phyloP scores from a whole-genome alignment of 1,140 invertebrate genomes.

The Patella vulgata region DNA sequence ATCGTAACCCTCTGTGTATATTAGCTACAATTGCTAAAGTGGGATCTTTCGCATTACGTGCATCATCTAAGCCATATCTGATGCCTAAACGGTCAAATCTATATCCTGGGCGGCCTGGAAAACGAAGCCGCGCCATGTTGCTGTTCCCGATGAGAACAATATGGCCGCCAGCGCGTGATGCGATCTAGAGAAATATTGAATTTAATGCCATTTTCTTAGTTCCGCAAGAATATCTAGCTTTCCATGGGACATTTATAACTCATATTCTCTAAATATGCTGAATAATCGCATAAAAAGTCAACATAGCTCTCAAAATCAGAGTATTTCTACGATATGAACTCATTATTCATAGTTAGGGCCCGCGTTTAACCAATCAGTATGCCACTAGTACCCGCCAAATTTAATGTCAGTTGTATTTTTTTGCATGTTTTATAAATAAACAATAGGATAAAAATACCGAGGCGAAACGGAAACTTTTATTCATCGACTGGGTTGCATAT shows the following conservation, averaged over 20 bases:
- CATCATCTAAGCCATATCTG: conserved; percentile 56
- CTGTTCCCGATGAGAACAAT: conserved; percentile 28
- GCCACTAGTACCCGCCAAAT: conserved; percentile 40
- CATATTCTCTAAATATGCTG: no score
- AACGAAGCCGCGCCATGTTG: conserved; percentile 66
- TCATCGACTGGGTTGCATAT: no score
- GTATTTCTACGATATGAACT: conserved; percentile 3
- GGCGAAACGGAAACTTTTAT: no score
- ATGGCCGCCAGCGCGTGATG: conserved; percentile 24
- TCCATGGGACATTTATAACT: no score
- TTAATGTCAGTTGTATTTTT: conserved; percentile 1
- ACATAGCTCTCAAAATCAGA: no score
- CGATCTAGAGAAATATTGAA: conserved; percentile 9
- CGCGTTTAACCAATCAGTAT: conserved; percentile 30
- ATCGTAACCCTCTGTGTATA: conserved; percentile 61
- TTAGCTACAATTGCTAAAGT: conserved; percentile 49
- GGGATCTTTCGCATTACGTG: conserved; percentile 49
- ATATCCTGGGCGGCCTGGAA: conserved; percentile 65
- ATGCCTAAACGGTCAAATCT: conserved; percentile 62
- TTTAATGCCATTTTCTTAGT: not conserved
- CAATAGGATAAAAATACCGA: no score
- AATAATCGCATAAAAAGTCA: no score
- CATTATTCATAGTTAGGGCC: conserved; percentile 33
- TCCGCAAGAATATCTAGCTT: no score
- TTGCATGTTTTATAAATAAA: no score